phyloP scores from a whole-genome alignment of 2,113 vertebrate species.

The Pyrgilauda ruficollis region DNA sequence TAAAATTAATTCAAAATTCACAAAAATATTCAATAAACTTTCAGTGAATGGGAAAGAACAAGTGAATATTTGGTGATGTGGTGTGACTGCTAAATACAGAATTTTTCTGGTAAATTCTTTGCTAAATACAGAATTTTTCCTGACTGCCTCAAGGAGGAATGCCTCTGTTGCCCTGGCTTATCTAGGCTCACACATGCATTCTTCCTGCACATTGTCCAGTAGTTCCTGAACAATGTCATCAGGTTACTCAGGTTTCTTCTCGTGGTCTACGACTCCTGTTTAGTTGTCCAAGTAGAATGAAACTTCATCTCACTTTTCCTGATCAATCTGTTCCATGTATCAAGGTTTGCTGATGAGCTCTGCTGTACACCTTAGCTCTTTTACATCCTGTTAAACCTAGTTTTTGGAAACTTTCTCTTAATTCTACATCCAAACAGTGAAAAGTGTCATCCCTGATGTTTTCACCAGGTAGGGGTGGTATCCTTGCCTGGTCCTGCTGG shows the following conservation, averaged over 20 bases:
- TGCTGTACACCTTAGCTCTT: not conserved
- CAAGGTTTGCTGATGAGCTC: not conserved
- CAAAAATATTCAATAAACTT: not conserved
- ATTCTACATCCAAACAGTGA: not conserved
- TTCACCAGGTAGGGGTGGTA: not conserved
- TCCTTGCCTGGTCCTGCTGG: not conserved
- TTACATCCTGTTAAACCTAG: not conserved
- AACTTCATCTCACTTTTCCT: not conserved
- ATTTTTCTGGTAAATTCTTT: not conserved
- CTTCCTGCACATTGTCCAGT: not conserved
- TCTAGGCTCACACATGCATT: not conserved
- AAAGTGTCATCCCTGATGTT: not conserved
- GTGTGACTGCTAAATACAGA: not conserved
- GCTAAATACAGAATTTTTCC: not conserved
- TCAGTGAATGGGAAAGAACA: not conserved
- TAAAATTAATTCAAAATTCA: not conserved
- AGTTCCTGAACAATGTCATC: not conserved
- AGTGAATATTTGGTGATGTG: not conserved
- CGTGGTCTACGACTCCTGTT: accelerated
- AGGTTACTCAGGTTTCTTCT: not conserved
- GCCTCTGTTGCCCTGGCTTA: not conserved
- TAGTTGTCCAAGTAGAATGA: not conserved
- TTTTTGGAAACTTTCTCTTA: not conserved
- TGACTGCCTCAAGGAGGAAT: not conserved
- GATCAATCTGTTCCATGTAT: accelerated